Evolutionary conservation across 2,888 invertebrate species (phyloP), one percentile per base, ranked within the genome.

Genomic region (Mythimna lalbum): DNA sequence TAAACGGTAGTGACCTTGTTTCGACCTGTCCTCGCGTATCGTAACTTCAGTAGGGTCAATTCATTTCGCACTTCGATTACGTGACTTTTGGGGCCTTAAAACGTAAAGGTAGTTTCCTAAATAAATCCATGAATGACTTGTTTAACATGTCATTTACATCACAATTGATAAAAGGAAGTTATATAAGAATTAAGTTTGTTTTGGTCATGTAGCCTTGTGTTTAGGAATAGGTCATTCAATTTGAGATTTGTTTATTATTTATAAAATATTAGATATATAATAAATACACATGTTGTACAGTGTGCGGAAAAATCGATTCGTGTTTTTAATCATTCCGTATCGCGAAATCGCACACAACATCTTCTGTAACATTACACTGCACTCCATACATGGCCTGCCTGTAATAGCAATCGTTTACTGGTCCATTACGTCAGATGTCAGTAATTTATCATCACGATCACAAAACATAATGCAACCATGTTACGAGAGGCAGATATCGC

Each of bases 1-100:
- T 92, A 89, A 93, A 88, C 87, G 82, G 68, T 69, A 75, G 80
- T 85, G 88, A 88, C 91, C 92, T 93, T 90, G 88, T 88, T 82
- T 78, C 76, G 50, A 72, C 55, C 69, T 73, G 80, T 83, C 82
- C 82, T 84, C 82, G 65, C 61, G 33, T 77, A 71, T 67, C 55
- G 69, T 74, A 68, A 64, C 39, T 73, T 69, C 14, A 76, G 74
- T 86, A 82, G 86, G 89, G 87, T 88, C 86, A 77, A 73, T 84
- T 85, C 53, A 82, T 80, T 90, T 89, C 53, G 81, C 88, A 88
- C 89, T 75, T 85, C 82, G 63, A 62, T 82, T 80, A 83, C 75
- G 70, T 83, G 78, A 71, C 70, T 76, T 66, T 36, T 68, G 70
- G 71, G 72, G 62, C 85, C 76, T 84, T 86, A 80, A 62, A 61